Evolutionary conservation across 1,140 invertebrate species (phyloP).

Genomic region (Tribolium castaneum): DNA sequence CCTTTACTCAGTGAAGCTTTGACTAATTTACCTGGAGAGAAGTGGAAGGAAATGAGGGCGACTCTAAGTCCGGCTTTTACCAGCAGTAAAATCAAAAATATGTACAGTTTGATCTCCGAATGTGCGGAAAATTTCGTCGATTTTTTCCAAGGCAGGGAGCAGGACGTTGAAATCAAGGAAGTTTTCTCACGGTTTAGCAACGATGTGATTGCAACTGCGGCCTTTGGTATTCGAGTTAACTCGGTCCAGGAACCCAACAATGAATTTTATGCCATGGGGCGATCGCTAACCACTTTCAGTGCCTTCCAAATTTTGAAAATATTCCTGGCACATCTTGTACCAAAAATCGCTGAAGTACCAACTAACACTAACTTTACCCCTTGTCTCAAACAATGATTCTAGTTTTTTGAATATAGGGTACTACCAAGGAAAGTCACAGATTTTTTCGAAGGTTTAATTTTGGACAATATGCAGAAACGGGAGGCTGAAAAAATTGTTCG

Average conservation of each 20-base stretch:
- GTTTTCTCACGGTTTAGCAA: slow-evolving; percentile 64
- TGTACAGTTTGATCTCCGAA: slow-evolving; percentile 60
- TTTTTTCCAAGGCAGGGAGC: slow-evolving; percentile 51
- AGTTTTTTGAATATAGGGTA: not conserved
- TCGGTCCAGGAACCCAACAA: slow-evolving; percentile 66
- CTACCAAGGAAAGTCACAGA: slow-evolving; percentile 30
- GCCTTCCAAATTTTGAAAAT: not conserved
- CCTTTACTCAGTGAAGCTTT: slow-evolving; percentile 56
- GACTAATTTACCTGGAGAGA: slow-evolving; percentile 53
- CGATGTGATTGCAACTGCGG: slow-evolving; percentile 69
- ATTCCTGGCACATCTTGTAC: not conserved
- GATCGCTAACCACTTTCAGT: slow-evolving; percentile 20
- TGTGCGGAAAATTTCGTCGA: slow-evolving; percentile 56
- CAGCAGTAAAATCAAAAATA: slow-evolving; percentile 61
- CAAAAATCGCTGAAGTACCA: not conserved
- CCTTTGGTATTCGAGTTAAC: slow-evolving; percentile 68
- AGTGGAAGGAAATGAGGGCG: slow-evolving; percentile 62
- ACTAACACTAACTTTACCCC: not conserved
- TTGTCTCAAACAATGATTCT: not conserved
- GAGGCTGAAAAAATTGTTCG: slow-evolving; percentile 58
- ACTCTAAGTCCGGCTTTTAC: slow-evolving; percentile 64
- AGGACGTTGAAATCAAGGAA: slow-evolving; percentile 11
- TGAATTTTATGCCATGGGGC: slow-evolving; percentile 66
- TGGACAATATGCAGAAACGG: slow-evolving; percentile 55
- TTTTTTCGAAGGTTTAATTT: slow-evolving; percentile 36